Evolutionary conservation across 2,888 invertebrate genomes (phyloP).

Genomic region (Carcina quercana): DNA sequence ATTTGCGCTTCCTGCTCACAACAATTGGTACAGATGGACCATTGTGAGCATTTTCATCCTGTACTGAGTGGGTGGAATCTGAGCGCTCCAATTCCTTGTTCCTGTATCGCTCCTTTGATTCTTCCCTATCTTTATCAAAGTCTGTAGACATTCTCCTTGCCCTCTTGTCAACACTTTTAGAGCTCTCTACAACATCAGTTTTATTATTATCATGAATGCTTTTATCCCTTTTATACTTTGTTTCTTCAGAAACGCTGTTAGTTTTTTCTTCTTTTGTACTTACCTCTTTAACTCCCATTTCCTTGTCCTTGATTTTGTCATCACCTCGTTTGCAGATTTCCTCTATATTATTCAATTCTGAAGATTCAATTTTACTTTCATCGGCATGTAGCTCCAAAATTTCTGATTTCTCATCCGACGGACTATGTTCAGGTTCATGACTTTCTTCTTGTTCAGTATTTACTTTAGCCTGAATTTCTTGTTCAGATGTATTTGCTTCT

Average conservation of each 20-base stretch:
- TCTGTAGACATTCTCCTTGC: conserved; percentile 27
- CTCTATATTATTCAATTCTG: conserved; percentile 34
- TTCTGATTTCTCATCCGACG: conserved; percentile 51
- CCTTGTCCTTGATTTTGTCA: conserved; percentile 25
- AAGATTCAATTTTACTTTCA: conserved; percentile 46
- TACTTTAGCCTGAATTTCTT: not conserved
- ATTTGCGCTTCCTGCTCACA: conserved; percentile 55
- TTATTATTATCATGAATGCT: conserved; percentile 43
- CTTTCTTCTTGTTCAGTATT: conserved; percentile 7
- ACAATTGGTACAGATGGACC: conserved; percentile 43
- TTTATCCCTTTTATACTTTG: conserved; percentile 32
- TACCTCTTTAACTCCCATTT: conserved; percentile 40
- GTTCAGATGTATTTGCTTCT: not conserved
- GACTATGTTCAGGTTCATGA: conserved; percentile 30
- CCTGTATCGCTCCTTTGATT: conserved; percentile 18
- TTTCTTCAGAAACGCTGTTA: conserved; percentile 33
- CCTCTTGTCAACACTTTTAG: conserved; percentile 27
- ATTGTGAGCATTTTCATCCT: conserved; percentile 40
- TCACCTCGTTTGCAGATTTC: conserved; percentile 18
- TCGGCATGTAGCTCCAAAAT: conserved; percentile 54
- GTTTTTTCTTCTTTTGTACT: conserved; percentile 52
- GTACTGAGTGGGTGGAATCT: conserved; percentile 31
- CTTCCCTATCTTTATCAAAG: conserved; percentile 23
- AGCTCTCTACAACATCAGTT: conserved; percentile 59
- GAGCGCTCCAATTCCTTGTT: conserved; percentile 24